Evolutionary conservation across 2,888 invertebrate genomes (phyloP), one percentile per base, ranked within the genome.

Genomic region (Lottia gigantea): DNA sequence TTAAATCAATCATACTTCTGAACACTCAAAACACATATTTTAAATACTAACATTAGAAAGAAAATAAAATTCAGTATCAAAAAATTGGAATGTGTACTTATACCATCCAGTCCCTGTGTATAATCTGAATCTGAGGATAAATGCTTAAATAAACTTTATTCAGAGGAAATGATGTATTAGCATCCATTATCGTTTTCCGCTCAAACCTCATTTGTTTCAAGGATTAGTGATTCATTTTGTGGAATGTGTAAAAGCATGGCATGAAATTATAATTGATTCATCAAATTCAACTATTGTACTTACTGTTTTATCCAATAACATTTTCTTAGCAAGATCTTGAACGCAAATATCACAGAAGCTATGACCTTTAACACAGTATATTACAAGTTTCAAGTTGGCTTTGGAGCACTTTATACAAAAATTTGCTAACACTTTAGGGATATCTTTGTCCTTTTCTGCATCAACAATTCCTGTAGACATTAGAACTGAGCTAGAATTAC

Each of bases 341-440:
- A 86, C 77, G 76, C 85, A 86, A 26, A 72, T 74, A 6, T 78
- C 78, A 73, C 85, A 86, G 23, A 82, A 80, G 11, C 76, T 74
- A 76, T 85, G 85, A 2, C 83, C 82, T 67, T 80, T 75, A 19
- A 80, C 78, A 74, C 85, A 86, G 25, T 76, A 78, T 0, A 83
- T 84, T 23, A 55, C 55, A 19, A 23, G 19, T 12, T 11, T 55
- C 55, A 55, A 55, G 14, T 23, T 55, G 23, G 55, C 2, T 19
- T 55, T 19, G 2, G 23, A 0, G 23, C 55, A 55, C 19, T 55
- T 55, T 11, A 55, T 14, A 55, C 55, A 55, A 23, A 55, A 23
- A 23, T 14, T 55, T 55, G 19, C 55, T 55, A 23, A 55, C 40
- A 40, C 40, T 40, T 40, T 40, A 6, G 40, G 40, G 40, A 40